A percentile compares a stretch with the other conserved stretches of the same genome.
Evolutionary conservation across 2,113 vertebrate genomes (phyloP).

Genomic region (Pungitius pungitius): DNA sequence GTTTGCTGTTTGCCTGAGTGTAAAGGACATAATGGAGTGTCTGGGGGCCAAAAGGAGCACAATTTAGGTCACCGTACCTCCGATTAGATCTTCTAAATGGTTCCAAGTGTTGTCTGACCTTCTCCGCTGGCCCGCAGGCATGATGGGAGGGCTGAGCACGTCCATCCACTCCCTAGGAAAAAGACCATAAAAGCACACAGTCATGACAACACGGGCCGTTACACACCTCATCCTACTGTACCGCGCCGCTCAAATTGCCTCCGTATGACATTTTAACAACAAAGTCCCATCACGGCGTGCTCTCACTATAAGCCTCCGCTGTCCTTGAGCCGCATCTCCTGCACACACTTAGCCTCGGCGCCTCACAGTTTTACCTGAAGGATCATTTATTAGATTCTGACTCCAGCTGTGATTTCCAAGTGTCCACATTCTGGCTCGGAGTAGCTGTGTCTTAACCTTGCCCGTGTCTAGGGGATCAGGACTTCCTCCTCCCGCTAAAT

Average conservation of each 20-base stretch:
- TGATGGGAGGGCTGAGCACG: conserved; percentile 80
- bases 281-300: conserved; percentile 59
- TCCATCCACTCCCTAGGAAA: conserved; percentile 81
- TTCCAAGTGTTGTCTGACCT: conserved; percentile 65
- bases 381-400: conserved; percentile 72
- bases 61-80: conserved; percentile 70
- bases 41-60: conserved; percentile 32
- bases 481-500: conserved; percentile 63
- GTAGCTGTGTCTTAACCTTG: conserved; percentile 65
- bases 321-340: conserved; percentile 72
- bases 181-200: conserved; percentile 63
- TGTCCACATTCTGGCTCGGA: conserved; percentile 60
- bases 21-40: conserved; percentile 41
- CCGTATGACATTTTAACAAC: conserved; percentile 68
- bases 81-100: conserved; percentile 52
- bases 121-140: conserved; percentile 72
- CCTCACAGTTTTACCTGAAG: conserved; percentile 65
- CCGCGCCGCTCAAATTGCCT: conserved; percentile 33
- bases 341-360: conserved; percentile 47
- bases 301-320: conserved; percentile 55
- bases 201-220: conserved; percentile 71
- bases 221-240: conserved; percentile 48
- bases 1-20: conserved; percentile 45
- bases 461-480: conserved; percentile 48
- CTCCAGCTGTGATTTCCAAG: conserved; percentile 72